These are phyloP conservation scores for Fabriciana adippe DNA, from an alignment of 2,888 invertebrate genomes.

Conservation along the genomic window DNA sequence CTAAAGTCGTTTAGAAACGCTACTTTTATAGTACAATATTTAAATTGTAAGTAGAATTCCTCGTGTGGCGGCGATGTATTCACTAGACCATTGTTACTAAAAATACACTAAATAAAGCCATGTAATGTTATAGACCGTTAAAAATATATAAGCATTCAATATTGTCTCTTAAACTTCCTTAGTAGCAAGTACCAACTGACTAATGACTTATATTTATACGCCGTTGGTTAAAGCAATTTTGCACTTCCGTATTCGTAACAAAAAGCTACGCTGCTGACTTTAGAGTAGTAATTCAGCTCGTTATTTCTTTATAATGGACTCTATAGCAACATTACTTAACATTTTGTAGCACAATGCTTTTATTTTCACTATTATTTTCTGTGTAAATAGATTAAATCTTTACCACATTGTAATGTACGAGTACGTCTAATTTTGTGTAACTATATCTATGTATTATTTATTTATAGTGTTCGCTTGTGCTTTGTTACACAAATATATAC, in stretches of 20 bases:
- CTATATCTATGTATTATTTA: too few species aligned
- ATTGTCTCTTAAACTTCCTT: constrained; percentile 9
- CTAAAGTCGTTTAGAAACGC: background rate
- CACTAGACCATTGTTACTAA: too few species aligned
- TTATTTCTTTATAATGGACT: constrained; percentile 47
- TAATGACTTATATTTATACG: constrained; percentile 43
- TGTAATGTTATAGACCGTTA: background rate
- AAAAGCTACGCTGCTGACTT: constrained; percentile 44
- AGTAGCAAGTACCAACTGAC: constrained; percentile 25
- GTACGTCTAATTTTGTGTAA: too few species aligned
- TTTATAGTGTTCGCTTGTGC: too few species aligned
- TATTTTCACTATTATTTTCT: constrained; percentile 28
- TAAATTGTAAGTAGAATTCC: too few species aligned
- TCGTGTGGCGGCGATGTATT: too few species aligned
- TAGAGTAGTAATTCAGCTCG: constrained; percentile 44
- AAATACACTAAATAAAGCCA: background rate
- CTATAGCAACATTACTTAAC: constrained; percentile 46
- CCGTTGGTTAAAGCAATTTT: constrained; percentile 44
- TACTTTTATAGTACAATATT: background rate
- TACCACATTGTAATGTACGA: background rate
- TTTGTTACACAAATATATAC: too few species aligned
- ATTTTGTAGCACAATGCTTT: constrained; percentile 36
- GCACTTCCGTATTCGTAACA: constrained; percentile 52
- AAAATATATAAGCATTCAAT: background rate
- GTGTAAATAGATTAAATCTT: constrained; percentile 18